Evolutionary conservation across 2,797 vertebrate genomes (phyloP), one percentile per base, ranked within the genome.

Genomic region (Sphenodon punctatus): DNA sequence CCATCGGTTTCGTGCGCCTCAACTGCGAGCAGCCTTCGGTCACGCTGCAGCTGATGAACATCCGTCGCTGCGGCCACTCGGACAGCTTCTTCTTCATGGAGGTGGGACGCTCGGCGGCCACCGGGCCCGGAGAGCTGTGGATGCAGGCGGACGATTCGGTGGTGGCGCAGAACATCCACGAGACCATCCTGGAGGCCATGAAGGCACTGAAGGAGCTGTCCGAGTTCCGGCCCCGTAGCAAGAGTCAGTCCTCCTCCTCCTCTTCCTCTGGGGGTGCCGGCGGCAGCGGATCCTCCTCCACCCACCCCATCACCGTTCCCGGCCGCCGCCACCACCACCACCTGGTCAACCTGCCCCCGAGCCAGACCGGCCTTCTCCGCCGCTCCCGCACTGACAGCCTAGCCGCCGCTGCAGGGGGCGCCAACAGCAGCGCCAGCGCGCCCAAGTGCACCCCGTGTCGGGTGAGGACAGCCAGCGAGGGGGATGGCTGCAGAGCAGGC

Each of bases 1-100:
- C 96, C 59, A 97, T 99, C 86, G 97, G 97, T 82, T 98, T 99
- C 70, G 97, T 99, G 25, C 98, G 98, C 80, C 96, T 99, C 34
- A 99, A 99, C 90, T 97, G 97, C 10, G 97, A 99, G 91, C 95
- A 96, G 14, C 97, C 98, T 82, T 97, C 97, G 14, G 98, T 99
- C 88, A 96, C 95, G 39, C 91, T 99, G 80, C 98, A 99, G 96
- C 97, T 99, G 64, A 99, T 99, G 98, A 99, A 98, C 77, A 99
- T 99, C 69, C 96, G 98, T 80, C 96, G 98, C 88, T 99, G 98
- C 94, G 98, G 98, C 67, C 98, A 99, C 96, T 99, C 98, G 4
- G 98, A 99, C 94, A 99, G 97, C 91, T 99, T 98, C 74, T 99
- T 99, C 93, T 99, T 99, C 95, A 98, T 99, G 27, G 98, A 99